Base-by-base conservation (phyloP, 2,113 vertebrate genomes). In the Rallus limicola region DNA sequence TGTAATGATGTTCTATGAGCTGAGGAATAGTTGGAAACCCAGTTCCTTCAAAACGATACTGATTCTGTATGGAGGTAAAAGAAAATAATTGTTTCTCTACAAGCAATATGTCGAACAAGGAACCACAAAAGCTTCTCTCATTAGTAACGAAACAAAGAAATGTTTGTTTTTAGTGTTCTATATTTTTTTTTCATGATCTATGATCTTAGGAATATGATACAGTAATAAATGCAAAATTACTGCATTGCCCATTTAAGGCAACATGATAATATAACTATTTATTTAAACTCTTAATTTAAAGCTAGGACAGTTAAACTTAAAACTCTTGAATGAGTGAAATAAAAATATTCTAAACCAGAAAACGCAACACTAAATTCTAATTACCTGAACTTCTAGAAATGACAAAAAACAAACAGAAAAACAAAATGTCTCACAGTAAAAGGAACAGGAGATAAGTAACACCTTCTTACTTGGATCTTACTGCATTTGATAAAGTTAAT, bases 21-120 rank as follows among this genome's bases (percentile, higher is more conserved):
- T 99, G 99, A 97, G 99, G 99, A 88, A 99, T 99, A 59, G 98
- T 99, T 86, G 98, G 96, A 97, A 99, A 99, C 4, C 99, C 99
- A 33, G 99, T 99, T 94, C 99, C 99, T 98, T 99, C 99, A 94
- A 99, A 99, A 53, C 99, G 98, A 97, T 99, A 99, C 81, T 99
- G 98, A 98, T 97, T 99, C 99, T 99, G 91, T 36, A 91, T 11
- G 50, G 44, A 90, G 24, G 87, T 14, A 94, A 89, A 71, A 87
- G 48, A 9, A 94, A 93, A 88, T 28, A 50, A 26, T 29, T 94
- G 71, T 88, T 91, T 88, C n/a, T 87, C 13, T 46, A 71, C 3
- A 87, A 62, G 16, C 1, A 81, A 5, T 29, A 69, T 25, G 26
- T 65, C 11, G 3, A 94, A 82, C 2, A 92, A 80, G n/a, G 72